These are phyloP conservation scores for Zonitis immaculata DNA, from an alignment of 2,888 invertebrate genomes.

Conservation along the genomic window DNA sequence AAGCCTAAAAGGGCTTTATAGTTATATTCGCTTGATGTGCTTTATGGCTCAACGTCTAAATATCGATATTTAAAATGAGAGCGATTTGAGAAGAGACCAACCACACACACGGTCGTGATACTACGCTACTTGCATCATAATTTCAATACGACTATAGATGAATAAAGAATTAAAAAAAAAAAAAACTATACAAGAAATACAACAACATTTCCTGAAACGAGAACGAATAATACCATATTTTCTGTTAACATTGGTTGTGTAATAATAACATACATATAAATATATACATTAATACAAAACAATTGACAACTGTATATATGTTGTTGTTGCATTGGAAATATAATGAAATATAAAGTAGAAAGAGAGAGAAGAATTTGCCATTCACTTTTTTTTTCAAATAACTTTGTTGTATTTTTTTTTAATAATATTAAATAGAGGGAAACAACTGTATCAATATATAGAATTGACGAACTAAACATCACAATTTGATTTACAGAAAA, in stretches of 20 bases:
- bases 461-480: conserved; percentile 14
- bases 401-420: no score
- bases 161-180: no score
- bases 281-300: neutral
- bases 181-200: conserved; percentile 16
- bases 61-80: conserved; percentile 42
- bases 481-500: conserved; percentile 41
- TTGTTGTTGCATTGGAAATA: conserved; percentile 22
- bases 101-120: conserved; percentile 20
- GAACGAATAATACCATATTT: conserved; percentile 20
- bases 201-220: conserved; percentile 21
- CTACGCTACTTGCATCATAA: conserved; percentile 31
- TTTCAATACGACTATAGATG: conserved; percentile 26
- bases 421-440: no score
- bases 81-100: no score
- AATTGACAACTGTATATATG: conserved; percentile 28
- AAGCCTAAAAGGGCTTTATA: conserved; percentile 44
- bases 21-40: conserved; percentile 42
- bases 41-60: conserved; percentile 38
- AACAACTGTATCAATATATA: conserved; percentile 4
- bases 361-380: neutral
- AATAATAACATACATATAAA: conserved; percentile 21
- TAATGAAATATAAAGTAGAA: neutral
- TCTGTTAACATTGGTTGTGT: conserved; percentile 22
- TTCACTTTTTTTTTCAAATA: neutral